Evolutionary conservation across 2,888 invertebrate species (phyloP), one percentile per base, ranked within the genome.

Genomic region (Brenthis hecate): DNA sequence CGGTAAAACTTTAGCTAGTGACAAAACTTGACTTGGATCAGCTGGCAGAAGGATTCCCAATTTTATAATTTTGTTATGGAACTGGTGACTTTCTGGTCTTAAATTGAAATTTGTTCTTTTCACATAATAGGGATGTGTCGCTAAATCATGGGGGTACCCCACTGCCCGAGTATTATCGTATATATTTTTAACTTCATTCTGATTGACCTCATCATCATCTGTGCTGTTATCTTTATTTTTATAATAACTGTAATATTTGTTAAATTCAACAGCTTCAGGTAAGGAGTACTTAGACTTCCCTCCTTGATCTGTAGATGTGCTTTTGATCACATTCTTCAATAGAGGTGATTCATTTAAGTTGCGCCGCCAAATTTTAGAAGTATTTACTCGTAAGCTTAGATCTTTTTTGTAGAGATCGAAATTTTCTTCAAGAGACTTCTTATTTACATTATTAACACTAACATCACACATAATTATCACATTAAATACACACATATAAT

Each of bases 21-120:
- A 95, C 83, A 94, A 96, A 79, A 94, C 95, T 83, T 94, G 93
- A 43, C 87, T 86, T 1, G 94, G 90, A 81, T 94, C 94, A 50
- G 91, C 93, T 0, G 96, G 95, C 58, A 95, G 92, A 55, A 96
- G 88, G 14, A 96, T 95, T 3, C 95, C 95, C 55, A 96, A 85
- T 73, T 94, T 94, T 13, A 95, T 91, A 56, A 92, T 88, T 73
- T 90, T 93, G 57, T 92, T 86, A 55, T 81, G 75, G 75, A 91
- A 91, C 69, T 82, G 83, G 70, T 89, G 85, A 48, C 82, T 82
- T 72, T 88, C 87, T 51, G 87, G 86, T 70, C 87, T 82, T 64
- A 92, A 77, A 68, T 91, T 88, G 62, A 89, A 86, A 73, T 89
- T 89, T 16, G 90, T 88, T 73, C 85, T 87, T 75, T 91, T 91